Conservation (phyloP, 2,797 vertebrate species). For the Zenarchopterus dispar region DNA sequence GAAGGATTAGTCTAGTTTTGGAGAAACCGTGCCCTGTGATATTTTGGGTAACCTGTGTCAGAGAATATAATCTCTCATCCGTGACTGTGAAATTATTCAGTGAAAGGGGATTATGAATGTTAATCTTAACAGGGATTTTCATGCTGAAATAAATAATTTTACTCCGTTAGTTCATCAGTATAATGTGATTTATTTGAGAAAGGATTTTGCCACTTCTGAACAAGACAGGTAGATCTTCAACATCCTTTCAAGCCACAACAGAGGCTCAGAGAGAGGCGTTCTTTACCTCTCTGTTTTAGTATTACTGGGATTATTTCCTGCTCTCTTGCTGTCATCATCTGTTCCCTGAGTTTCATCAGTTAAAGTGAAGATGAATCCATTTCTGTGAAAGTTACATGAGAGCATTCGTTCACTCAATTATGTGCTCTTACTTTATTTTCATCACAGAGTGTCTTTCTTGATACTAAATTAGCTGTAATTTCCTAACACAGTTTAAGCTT, state of each 20-base stretch:
- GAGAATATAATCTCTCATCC: conserved; percentile 59
- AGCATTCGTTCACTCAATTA: conserved; percentile 42
- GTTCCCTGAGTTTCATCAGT: conserved; percentile 41
- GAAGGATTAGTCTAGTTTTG: conserved; percentile 62
- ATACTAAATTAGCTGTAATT: conserved; percentile 36
- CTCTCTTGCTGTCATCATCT: conserved; percentile 44
- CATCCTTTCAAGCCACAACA: conserved; percentile 30
- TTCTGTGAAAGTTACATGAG: conserved; percentile 24
- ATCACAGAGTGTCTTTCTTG: conserved; percentile 20
- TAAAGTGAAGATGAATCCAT: conserved; percentile 52
- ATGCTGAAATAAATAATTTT: conserved; percentile 55
- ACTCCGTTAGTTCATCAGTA: conserved; percentile 50
- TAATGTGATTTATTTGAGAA: conserved; percentile 42
- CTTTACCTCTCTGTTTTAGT: conserved; percentile 17
- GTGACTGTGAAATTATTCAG: conserved; percentile 65
- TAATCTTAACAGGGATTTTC: conserved; percentile 70
- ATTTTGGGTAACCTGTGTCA: conserved; percentile 59
- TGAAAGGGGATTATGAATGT: conserved; percentile 63
- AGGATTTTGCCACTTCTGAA: conserved; percentile 54
- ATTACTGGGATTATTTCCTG: conserved; percentile 42
- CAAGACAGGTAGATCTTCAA: conserved; percentile 29
- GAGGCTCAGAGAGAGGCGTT: conserved; percentile 2
- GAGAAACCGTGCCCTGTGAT: conserved; percentile 33
- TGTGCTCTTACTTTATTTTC: conserved; percentile 26
- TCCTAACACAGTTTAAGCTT: conserved; percentile 19